Percentiles rank a stretch among this genome's conserved stretches.
Evolutionary conservation across 2,888 invertebrate species (phyloP).

Genomic region (Agrilus mali): DNA sequence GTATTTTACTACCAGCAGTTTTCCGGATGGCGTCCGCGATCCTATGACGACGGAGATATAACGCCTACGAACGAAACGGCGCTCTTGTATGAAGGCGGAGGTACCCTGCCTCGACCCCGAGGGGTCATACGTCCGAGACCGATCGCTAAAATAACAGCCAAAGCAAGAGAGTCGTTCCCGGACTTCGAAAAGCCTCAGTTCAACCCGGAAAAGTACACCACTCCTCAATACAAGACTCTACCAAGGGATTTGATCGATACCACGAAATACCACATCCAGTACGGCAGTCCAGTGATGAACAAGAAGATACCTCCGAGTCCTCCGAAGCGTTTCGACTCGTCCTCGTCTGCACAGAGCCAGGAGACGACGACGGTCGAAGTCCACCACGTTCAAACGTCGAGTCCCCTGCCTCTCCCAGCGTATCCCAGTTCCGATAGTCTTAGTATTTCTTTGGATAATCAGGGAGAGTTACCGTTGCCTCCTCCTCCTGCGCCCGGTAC

Average conservation of each 20-base stretch:
- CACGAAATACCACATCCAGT: conserved; percentile 31
- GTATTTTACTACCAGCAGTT: conserved; percentile 40
- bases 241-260: conserved; percentile 39
- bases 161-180: conserved; percentile 35
- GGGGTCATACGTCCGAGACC: conserved; percentile 70
- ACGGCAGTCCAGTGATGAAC: conserved; percentile 54
- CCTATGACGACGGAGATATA: conserved; percentile 82
- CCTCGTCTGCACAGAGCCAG: conserved; percentile 23
- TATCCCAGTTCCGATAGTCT: conserved; percentile 53
- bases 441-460: conserved; percentile 42
- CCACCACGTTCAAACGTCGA: conserved; percentile 37
- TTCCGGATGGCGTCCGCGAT: conserved; percentile 41
- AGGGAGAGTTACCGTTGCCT: conserved; percentile 49
- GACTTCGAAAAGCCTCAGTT: conserved; percentile 36
- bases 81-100: conserved; percentile 53
- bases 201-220: conserved; percentile 28
- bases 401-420: conserved; percentile 48
- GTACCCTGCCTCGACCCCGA: conserved; percentile 76
- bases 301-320: conserved; percentile 73
- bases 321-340: conserved; percentile 52
- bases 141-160: conserved; percentile 61
- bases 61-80: conserved; percentile 73
- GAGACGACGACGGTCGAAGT: conserved; percentile 35
- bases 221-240: conserved; percentile 39
- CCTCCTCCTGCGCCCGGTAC: conserved; percentile 52